These are phyloP conservation scores for Tillus elongatus DNA, from an alignment of 2,888 invertebrate species.

Conservation along the genomic window DNA sequence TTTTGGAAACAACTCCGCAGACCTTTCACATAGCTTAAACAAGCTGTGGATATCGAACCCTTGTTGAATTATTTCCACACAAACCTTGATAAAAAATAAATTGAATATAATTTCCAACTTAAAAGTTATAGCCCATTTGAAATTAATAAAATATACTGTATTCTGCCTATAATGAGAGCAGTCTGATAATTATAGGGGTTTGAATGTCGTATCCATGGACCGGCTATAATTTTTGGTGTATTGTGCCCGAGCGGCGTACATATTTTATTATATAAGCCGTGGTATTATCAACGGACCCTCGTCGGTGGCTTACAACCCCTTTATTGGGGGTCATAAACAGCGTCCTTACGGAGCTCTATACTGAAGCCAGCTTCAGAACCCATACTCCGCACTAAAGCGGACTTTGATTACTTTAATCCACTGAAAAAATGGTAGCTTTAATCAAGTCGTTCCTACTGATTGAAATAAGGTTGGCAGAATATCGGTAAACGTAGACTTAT, in stretches of 20 bases:
- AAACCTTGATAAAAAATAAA: too few species aligned
- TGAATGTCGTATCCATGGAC: constrained; percentile 1
- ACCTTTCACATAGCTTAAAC: too few species aligned
- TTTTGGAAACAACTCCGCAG: too few species aligned
- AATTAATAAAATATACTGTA: not conserved
- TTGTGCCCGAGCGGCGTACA: constrained; percentile 27
- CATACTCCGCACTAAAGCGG: not conserved
- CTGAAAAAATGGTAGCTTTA: not conserved
- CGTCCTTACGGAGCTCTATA: constrained; percentile 10
- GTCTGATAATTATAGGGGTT: not conserved
- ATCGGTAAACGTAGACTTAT: too few species aligned
- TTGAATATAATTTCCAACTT: too few species aligned
- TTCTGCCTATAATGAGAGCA: not conserved
- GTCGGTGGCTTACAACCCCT: constrained; percentile 24
- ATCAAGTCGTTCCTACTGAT: constrained; percentile 1
- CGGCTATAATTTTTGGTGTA: constrained; percentile 26
- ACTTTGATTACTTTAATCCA: constrained; percentile 1
- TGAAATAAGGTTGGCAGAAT: not conserved
- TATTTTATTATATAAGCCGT: constrained; percentile 28
- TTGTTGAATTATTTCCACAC: too few species aligned
- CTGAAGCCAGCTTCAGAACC: not conserved
- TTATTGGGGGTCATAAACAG: constrained; percentile 28
- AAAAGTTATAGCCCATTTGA: too few species aligned
- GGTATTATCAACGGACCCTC: constrained; percentile 28
- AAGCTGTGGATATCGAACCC: too few species aligned